phyloP scores from a whole-genome alignment of 2,113 vertebrate genomes.

The Heterocephalus glaber region DNA sequence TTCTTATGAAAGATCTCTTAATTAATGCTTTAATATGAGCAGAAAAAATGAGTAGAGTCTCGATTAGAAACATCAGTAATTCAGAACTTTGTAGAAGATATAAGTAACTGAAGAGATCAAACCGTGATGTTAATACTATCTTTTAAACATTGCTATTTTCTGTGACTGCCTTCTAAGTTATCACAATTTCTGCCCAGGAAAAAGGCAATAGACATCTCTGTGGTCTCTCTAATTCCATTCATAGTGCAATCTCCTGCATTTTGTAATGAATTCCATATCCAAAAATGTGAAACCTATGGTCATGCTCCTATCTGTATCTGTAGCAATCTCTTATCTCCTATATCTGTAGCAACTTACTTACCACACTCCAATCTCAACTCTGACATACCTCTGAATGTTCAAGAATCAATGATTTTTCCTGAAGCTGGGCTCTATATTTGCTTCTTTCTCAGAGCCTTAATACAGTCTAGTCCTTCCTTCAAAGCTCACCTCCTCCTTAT shows the following conservation, averaged over 20 bases:
- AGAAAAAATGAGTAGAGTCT: background rate
- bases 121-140: background rate
- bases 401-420: background rate
- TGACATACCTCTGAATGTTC: too few relatives aligned
- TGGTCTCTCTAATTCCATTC: background rate
- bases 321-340: background rate
- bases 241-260: background rate
- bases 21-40: background rate
- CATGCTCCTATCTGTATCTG: background rate
- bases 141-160: background rate
- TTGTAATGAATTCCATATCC: background rate
- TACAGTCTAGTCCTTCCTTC: rapidly evolving
- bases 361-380: too few relatives aligned
- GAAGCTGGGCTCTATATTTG: rapidly evolving
- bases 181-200: background rate
- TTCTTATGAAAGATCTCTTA: background rate
- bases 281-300: background rate
- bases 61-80: background rate
- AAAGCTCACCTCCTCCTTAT: background rate
- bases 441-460: background rate
- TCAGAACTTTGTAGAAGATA: too few relatives aligned
- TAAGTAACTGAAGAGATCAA: background rate
- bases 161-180: background rate
- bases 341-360: background rate
- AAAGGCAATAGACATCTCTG: background rate